Conservation (phyloP, 2,888 invertebrate genomes). For the Andrena fulva region DNA sequence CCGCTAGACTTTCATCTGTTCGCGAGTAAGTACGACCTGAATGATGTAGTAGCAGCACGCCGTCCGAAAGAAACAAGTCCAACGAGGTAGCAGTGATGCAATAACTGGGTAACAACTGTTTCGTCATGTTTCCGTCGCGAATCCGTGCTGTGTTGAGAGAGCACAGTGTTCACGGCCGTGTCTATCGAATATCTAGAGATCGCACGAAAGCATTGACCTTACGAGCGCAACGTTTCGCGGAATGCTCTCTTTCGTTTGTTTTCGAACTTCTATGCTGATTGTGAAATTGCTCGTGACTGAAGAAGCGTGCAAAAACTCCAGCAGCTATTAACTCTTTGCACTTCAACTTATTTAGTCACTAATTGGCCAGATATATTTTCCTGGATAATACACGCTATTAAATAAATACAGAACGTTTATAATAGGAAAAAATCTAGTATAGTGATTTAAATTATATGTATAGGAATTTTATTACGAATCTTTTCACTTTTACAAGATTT, state of each 20-base stretch:
- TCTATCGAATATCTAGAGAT: conserved; percentile 51
- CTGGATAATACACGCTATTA: too few relatives aligned
- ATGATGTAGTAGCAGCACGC: conserved; percentile 42
- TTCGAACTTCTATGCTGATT: conserved; percentile 27
- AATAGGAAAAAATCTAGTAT: too few relatives aligned
- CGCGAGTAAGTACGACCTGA: conserved; percentile 5
- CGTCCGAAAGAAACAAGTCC: conserved; percentile 53
- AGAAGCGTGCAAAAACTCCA: background rate
- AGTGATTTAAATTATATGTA: too few relatives aligned
- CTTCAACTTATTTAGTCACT: too few relatives aligned
- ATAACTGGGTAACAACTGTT: conserved; percentile 65
- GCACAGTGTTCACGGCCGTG: conserved; percentile 60
- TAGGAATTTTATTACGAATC: too few relatives aligned
- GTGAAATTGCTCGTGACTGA: background rate
- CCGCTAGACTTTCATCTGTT: conserved; percentile 41
- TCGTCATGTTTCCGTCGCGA: conserved; percentile 65
- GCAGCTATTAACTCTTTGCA: too few relatives aligned
- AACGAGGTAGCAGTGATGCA: conserved; percentile 66
- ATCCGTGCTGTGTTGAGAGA: conserved; percentile 43
- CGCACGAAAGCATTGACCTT: conserved; percentile 58
- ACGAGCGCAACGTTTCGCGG: conserved; percentile 11
- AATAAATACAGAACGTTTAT: too few relatives aligned
- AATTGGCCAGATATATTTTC: too few relatives aligned
- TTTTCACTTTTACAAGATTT: too few relatives aligned
- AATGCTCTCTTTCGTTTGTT: conserved; percentile 4